These are phyloP conservation scores for Perdita meconis DNA, from an alignment of 2,888 invertebrate species.

Conservation along the genomic window DNA sequence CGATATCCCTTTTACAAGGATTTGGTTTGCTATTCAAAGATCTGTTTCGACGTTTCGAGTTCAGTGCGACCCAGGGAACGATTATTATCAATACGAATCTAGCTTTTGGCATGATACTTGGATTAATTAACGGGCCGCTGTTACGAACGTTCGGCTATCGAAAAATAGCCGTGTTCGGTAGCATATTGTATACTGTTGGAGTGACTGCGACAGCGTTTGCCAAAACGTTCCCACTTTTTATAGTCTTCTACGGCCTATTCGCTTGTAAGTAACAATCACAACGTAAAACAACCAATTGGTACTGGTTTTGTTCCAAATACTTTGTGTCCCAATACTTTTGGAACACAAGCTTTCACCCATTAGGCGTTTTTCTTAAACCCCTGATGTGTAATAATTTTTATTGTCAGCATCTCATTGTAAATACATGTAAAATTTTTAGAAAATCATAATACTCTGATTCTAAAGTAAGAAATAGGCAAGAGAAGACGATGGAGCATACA, in stretches of 20 bases:
- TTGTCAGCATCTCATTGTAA: too few relatives aligned
- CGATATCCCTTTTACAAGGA: conserved; percentile 87
- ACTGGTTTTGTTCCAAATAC: too few relatives aligned
- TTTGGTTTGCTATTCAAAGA: conserved; percentile 89
- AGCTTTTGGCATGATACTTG: conserved; percentile 88
- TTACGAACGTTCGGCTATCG: conserved; percentile 87
- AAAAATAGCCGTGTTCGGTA: conserved; percentile 87
- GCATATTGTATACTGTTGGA: conserved; percentile 86
- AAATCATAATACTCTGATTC: too few relatives aligned
- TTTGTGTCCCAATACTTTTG: too few relatives aligned
- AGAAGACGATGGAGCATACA: too few relatives aligned
- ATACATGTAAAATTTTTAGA: too few relatives aligned
- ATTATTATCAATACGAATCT: conserved; percentile 88
- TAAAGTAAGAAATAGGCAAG: too few relatives aligned
- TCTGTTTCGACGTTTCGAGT: conserved; percentile 86
- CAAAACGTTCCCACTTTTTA: conserved; percentile 86
- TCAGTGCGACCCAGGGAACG: conserved; percentile 87
- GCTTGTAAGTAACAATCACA: conserved; percentile 86
- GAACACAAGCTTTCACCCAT: too few relatives aligned
- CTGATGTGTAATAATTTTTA: too few relatives aligned
- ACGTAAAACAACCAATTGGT: neutral
- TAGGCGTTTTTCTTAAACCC: too few relatives aligned
- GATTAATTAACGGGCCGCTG: conserved; percentile 88
- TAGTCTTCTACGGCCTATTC: conserved; percentile 89
- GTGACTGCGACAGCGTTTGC: conserved; percentile 87